A percentile compares a stretch with the other conserved stretches of the same genome.
phyloP scores from a whole-genome alignment of 2,888 invertebrate species.

The Teleogryllus oceanicus region DNA sequence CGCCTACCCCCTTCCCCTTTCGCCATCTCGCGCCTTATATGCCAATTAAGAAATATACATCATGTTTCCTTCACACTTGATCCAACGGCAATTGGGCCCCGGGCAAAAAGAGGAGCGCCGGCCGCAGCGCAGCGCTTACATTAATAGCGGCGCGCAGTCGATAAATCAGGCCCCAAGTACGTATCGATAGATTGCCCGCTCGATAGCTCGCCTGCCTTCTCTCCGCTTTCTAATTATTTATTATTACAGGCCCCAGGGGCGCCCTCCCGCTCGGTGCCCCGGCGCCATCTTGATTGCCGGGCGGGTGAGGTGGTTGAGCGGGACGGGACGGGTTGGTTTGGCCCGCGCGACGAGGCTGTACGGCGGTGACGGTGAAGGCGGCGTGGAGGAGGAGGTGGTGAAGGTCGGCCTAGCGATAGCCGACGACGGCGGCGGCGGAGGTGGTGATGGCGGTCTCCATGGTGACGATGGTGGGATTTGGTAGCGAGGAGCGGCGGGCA shows the following conservation, averaged over 20 bases:
- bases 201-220: slow-evolving; percentile 18
- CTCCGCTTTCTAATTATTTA: slow-evolving; percentile 33
- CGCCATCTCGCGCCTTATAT: slow-evolving; percentile 20
- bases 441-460: background rate
- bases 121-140: slow-evolving; percentile 27
- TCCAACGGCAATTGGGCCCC: background rate
- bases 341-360: no score
- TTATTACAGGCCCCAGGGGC: slow-evolving; percentile 29
- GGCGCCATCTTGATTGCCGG: slow-evolving; percentile 9
- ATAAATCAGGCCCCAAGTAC: slow-evolving; percentile 27
- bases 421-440: no score
- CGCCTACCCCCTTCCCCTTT: background rate
- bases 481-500: no score
- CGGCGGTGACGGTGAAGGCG: no score
- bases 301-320: background rate
- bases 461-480: background rate
- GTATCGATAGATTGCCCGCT: slow-evolving; percentile 30
- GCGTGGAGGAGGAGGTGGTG: background rate
- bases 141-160: slow-evolving; percentile 26
- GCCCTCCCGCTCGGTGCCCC: slow-evolving; percentile 5
- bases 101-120: slow-evolving; percentile 19
- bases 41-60: slow-evolving; percentile 27
- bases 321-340: no score
- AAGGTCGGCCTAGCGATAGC: background rate
- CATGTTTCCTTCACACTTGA: slow-evolving; percentile 23